Conservation (phyloP, 2,888 invertebrate species). For the Ennomos quercinarius region DNA sequence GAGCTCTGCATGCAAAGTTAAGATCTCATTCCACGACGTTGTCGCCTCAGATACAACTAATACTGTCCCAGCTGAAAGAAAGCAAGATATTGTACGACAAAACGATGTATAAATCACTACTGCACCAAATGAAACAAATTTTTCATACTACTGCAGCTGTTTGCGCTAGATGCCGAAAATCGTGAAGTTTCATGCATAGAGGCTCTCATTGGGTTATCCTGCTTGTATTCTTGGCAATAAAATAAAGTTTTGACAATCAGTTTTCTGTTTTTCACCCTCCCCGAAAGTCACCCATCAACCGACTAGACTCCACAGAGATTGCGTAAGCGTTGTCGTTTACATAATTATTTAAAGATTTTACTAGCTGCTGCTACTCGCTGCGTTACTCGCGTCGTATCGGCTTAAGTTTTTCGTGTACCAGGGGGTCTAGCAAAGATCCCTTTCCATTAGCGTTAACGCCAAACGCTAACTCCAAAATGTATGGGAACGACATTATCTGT, state of each 20-base stretch:
- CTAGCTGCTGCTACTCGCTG: too few species aligned
- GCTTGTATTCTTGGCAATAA: neutral
- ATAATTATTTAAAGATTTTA: too few species aligned
- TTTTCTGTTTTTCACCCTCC: too few species aligned
- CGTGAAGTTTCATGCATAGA: neutral
- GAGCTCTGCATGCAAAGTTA: neutral
- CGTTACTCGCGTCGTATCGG: too few species aligned
- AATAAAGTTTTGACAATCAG: neutral
- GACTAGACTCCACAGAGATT: too few species aligned
- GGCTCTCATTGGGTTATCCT: neutral
- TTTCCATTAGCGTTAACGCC: too few species aligned
- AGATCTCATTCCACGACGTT: constrained; percentile 42
- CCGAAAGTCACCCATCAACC: too few species aligned
- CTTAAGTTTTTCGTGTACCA: too few species aligned
- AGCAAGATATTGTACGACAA: constrained; percentile 53
- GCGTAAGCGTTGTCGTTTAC: too few species aligned
- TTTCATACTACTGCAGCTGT: constrained; percentile 49
- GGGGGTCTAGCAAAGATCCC: too few species aligned
- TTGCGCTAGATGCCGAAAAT: constrained; percentile 50
- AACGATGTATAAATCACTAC: constrained; percentile 44
- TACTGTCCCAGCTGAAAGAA: constrained; percentile 55
- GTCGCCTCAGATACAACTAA: constrained; percentile 54
- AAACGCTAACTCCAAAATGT: too few species aligned
- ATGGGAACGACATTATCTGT: too few species aligned
- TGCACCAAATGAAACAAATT: constrained; percentile 54